Conservation (phyloP, 2,797 vertebrate species). For the Enteromius argenteus region DNA sequence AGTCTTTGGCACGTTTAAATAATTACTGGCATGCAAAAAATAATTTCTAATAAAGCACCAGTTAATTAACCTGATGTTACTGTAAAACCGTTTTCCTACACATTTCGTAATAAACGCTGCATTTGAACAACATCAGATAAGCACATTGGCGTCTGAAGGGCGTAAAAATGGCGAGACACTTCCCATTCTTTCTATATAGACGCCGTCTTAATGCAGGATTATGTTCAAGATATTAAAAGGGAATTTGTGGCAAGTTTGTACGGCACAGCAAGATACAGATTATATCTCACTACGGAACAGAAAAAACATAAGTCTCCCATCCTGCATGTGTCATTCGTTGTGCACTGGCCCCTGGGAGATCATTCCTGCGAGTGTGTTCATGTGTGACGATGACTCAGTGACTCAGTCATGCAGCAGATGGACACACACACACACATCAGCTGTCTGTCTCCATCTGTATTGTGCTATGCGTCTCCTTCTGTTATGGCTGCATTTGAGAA, state of each 20-base stretch:
- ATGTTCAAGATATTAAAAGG: neutral
- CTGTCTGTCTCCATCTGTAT: slow-evolving; percentile 20
- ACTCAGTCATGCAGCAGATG: slow-evolving; percentile 56
- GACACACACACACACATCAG: slow-evolving; percentile 9
- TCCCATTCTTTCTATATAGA: neutral
- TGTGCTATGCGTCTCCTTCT: slow-evolving; percentile 8
- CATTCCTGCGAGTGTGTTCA: slow-evolving; percentile 27
- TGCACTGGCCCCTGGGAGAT: slow-evolving; percentile 25
- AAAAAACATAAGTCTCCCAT: slow-evolving; percentile 14
- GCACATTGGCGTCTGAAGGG: neutral
- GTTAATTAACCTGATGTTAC: neutral
- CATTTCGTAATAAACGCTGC: neutral
- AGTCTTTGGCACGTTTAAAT: neutral
- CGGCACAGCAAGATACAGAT: slow-evolving; percentile 19
- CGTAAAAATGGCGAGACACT: neutral
- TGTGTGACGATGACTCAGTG: slow-evolving; percentile 53
- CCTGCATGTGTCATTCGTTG: neutral
- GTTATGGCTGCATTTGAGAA: slow-evolving; percentile 2
- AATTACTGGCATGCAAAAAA: neutral
- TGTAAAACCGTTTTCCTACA: neutral
- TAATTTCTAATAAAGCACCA: slow-evolving; percentile 17
- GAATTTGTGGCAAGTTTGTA: slow-evolving; percentile 4
- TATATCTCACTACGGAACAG: slow-evolving; percentile 10
- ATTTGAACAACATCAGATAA: neutral
- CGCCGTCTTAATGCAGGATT: neutral